Base-by-base conservation (phyloP, 2,888 invertebrate genomes). In the Mythimna impura region DNA sequence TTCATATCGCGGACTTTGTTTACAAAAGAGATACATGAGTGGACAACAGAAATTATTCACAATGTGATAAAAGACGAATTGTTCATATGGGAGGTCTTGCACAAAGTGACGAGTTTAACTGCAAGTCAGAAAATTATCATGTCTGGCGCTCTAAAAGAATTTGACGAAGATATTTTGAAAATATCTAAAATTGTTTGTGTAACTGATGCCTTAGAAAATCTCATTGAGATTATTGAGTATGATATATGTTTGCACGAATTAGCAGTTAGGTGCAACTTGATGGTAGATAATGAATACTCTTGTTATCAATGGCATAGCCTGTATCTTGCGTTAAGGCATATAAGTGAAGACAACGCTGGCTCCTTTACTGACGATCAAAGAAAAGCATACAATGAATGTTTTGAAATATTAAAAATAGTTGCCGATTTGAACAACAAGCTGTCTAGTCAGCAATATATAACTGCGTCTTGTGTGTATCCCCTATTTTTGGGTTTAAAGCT, bases 301-400 rank as follows among this genome's bases (percentile, higher is more conserved):
- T 5, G 36, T 36, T 3, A 43, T 43, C 43, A 14, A 43, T 68
- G 68, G 68, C 68, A 65, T 7, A 9, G 50, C 20, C 22, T 36
- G 25, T 68, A 50, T 20, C n/a, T 14, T 7, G 4, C 65, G 10
- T 52, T 68, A 6, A 65, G 36, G 36, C 6, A 25, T 14, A 36
- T 68, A 25, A 20, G 36, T 52, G 50, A 65, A 36, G 25, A 65
- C 36, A 68, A 52, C 7, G 66, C 20, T 20, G 50, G 68, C 20
- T 9, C 65, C 25, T 65, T 65, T 7, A 68, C 50, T 65, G 36
- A 6, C 36, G 36, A 65, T 36, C 36, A 68, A 20, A 68, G 68
- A 68, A 20, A 52, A 36, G 66, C n/a, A 25, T 9, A 50, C 14
- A 1, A 20, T 14, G 65, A 68, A 65, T 65, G n/a, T 3, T 68